Evolutionary conservation across 2,888 invertebrate species (phyloP), one percentile per base, ranked within the genome.

Genomic region (Drosophila leonis): DNA sequence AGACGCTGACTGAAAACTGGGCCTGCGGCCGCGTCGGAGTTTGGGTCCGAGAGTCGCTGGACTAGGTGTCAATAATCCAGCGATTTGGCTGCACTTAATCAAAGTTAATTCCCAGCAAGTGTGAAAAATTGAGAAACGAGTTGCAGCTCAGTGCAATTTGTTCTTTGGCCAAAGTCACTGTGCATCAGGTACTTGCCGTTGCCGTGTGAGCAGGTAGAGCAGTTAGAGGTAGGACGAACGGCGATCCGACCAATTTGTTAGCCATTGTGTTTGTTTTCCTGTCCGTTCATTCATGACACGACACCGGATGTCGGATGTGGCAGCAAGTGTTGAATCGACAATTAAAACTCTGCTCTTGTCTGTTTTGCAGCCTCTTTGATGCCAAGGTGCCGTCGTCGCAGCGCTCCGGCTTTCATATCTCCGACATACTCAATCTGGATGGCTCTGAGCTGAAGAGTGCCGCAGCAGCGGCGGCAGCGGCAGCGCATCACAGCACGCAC

Each of bases 351-450:
- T 49, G 42, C 48, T 65, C 57, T 75, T 60, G 31, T 73, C 44
- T 80, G 85, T 77, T 94, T 49, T 94, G 13, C 94, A 97, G 97
- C 90, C 94, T 97, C 70, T 93, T 97, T 92, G 97, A 97, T 92
- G 96, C 92, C 49, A 93, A 93, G 84, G 90, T 93, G 64, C 92
- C 92, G 35, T 90, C 92, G 9, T 95, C 96, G 60, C 96, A 96
- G 83, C 95, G 97, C 0, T 96, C 96, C 48, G 97, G 98, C 71
- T 98, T 98, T 93, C 97, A 97, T 90, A 98, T 98, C 90, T 97
- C 98, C 85, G 98, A 98, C 93, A 98, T 98, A 90, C 94, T 98
- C 90, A 98, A 98, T 86, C 94, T 98, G 86, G 98, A 98, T 90
- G 97, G 97, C 82, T 94, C 91, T 15, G 92, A 93, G 42, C 79